Percentiles rank a stretch among this genome's conserved stretches.
These are phyloP conservation scores for Pelodytes ibericus DNA, from an alignment of 2,797 vertebrate genomes.

Conservation along the genomic window DNA sequence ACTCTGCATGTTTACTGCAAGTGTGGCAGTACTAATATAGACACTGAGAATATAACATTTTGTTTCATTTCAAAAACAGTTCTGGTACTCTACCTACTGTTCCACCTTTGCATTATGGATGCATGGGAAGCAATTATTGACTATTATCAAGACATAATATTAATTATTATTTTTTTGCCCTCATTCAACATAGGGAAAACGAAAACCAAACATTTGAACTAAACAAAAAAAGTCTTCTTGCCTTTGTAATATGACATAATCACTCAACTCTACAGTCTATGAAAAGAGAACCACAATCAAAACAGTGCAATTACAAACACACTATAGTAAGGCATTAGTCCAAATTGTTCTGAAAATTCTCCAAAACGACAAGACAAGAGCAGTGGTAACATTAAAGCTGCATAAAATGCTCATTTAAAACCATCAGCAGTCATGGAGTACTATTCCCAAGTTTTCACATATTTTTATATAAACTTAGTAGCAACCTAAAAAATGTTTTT, in stretches of 20 bases:
- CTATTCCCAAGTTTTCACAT: neutral
- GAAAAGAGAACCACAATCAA: slow-evolving; percentile 1
- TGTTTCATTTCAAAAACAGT: too few relatives aligned
- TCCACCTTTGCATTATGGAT: too few relatives aligned
- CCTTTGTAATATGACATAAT: neutral
- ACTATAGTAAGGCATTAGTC: slow-evolving; percentile 10
- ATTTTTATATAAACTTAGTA: neutral
- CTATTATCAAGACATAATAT: too few relatives aligned
- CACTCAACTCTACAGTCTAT: neutral
- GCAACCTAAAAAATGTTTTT: neutral
- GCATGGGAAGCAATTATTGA: too few relatives aligned
- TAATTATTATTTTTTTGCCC: too few relatives aligned
- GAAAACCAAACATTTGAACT: too few relatives aligned
- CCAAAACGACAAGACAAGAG: neutral
- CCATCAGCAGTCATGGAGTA: neutral
- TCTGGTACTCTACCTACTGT: too few relatives aligned
- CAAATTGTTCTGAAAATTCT: slow-evolving; percentile 9
- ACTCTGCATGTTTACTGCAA: too few relatives aligned
- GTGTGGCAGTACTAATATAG: too few relatives aligned
- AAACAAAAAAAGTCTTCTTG: too few relatives aligned
- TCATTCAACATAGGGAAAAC: too few relatives aligned
- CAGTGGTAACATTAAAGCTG: slow-evolving; percentile 1
- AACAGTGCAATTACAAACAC: neutral
- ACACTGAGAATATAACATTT: too few relatives aligned
- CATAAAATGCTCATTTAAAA: slow-evolving; percentile 8